A percentile compares a stretch with the other conserved stretches of the same genome.
Conservation (phyloP, 2,888 invertebrate genomes). For the Nephrocerus scutellatus region DNA sequence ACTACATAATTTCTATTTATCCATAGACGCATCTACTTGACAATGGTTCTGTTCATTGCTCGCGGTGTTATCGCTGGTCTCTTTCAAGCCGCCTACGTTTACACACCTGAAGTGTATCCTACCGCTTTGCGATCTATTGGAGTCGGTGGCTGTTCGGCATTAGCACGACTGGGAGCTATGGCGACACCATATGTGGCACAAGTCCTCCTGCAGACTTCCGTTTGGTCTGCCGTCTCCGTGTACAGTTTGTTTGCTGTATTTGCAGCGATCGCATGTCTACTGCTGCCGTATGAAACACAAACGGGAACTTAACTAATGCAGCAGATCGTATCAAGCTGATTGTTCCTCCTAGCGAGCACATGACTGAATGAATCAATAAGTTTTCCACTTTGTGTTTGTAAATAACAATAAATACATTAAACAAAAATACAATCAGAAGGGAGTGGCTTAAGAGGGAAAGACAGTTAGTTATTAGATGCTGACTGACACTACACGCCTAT, state of each 20-base stretch:
- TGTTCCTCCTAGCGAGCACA: too few species aligned
- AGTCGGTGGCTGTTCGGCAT: conserved; percentile 86
- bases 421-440: too few species aligned
- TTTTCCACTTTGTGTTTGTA: too few species aligned
- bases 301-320: too few species aligned
- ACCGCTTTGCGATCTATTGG: conserved; percentile 82
- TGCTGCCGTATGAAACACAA: conserved; percentile 63
- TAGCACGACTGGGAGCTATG: conserved; percentile 89
- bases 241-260: conserved; percentile 56
- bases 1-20: conserved; percentile 33
- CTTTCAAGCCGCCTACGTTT: conserved; percentile 92
- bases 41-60: conserved; percentile 77
- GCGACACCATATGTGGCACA: conserved; percentile 90
- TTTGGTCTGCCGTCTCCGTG: conserved; percentile 53
- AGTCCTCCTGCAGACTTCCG: conserved; percentile 59
- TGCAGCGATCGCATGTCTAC: conserved; percentile 55
- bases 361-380: too few species aligned
- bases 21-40: conserved; percentile 63
- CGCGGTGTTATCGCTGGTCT: conserved; percentile 89
- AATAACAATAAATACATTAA: too few species aligned
- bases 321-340: too few species aligned
- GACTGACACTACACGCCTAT: too few species aligned
- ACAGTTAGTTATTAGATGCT: too few species aligned
- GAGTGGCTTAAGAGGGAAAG: too few species aligned
- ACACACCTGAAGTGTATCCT: conserved; percentile 93